Base-by-base conservation (phyloP, 92 coral and sea anemone species). In the Metridium senile region DNA sequence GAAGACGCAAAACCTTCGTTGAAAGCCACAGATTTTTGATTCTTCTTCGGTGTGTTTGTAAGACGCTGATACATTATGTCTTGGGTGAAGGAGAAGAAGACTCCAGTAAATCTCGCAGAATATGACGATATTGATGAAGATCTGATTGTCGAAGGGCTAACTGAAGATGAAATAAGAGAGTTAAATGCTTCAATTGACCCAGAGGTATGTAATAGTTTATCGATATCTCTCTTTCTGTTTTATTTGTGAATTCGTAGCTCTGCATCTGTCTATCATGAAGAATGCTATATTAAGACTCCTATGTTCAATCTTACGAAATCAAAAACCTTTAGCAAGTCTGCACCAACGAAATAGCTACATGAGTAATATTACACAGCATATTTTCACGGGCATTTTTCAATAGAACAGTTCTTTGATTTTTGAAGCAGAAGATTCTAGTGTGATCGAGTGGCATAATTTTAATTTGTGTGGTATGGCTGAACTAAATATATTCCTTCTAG, bases 161-260 rank as follows among this genome's bases (percentile, higher is more conserved):
- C 98, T 20, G 91, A 90, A 35, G 94, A 94, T 34, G 98, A 94
- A 82, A 69, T 94, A 67, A 87, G 89, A 58, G 92, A 83, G 58
- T 77, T 94, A 33, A 89, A 89, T 53, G 90, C 87, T 43, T 89
- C 97, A 9, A 94, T 94, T 71, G 98, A 94, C 74, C 98, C 98
- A 2, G 98, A 94, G 97, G 98, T 94, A 81, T 39, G 97, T 72
- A 56, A 4, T 53, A 19, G 33, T 61, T 26, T 8, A 61, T 61
- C 31, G 20, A n/a, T n/a, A n/a, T n/a, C n/a, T n/a, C n/a, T n/a
- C n/a, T n/a, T n/a, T n/a, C n/a, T n/a, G n/a, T n/a, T n/a, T n/a
- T n/a, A n/a, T n/a, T n/a, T n/a, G n/a, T n/a, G n/a, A n/a, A n/a
- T n/a, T n/a, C n/a, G n/a, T n/a, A n/a, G n/a, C n/a, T n/a, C n/a